These are phyloP conservation scores for Monopis laevigella DNA, from an alignment of 2,888 invertebrate genomes.

Conservation along the genomic window DNA sequence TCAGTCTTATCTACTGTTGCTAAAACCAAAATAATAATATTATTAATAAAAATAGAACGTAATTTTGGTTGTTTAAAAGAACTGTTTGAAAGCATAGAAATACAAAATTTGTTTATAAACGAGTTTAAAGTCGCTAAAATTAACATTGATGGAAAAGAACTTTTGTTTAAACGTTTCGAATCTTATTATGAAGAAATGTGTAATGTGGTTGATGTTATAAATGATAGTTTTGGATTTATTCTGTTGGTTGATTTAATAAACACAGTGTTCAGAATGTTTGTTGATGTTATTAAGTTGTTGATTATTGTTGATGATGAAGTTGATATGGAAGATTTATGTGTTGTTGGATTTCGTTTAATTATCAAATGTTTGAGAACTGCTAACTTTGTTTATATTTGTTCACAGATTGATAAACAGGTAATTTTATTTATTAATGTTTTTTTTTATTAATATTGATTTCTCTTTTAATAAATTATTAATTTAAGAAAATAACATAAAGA, in stretches of 20 bases:
- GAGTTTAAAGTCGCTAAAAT: conserved; percentile 5
- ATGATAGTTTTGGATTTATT: conserved; percentile 7
- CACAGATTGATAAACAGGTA: conserved; percentile 3
- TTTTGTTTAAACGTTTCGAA: background rate
- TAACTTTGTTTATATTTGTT: conserved; percentile 21
- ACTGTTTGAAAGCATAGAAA: background rate
- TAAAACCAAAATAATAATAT: background rate
- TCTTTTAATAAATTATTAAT: no score
- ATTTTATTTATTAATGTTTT: background rate
- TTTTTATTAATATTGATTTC: background rate
- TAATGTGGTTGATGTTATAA: conserved; percentile 1
- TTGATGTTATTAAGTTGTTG: conserved; percentile 4
- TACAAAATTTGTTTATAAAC: background rate
- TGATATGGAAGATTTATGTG: background rate
- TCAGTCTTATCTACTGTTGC: background rate
- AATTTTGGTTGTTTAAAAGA: conserved; percentile 4
- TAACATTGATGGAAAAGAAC: background rate
- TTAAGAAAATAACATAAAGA: no score
- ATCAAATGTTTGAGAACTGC: conserved; percentile 31
- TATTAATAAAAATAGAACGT: conserved; percentile 3
- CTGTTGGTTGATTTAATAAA: background rate
- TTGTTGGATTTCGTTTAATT: conserved; percentile 28
- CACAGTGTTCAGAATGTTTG: conserved; percentile 1
- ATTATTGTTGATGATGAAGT: background rate
- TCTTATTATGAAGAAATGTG: background rate